Percentiles rank a stretch among this genome's conserved stretches.
These are phyloP conservation scores for Mellilla xanthometata DNA, from an alignment of 2,888 invertebrate species.

Conservation along the genomic window DNA sequence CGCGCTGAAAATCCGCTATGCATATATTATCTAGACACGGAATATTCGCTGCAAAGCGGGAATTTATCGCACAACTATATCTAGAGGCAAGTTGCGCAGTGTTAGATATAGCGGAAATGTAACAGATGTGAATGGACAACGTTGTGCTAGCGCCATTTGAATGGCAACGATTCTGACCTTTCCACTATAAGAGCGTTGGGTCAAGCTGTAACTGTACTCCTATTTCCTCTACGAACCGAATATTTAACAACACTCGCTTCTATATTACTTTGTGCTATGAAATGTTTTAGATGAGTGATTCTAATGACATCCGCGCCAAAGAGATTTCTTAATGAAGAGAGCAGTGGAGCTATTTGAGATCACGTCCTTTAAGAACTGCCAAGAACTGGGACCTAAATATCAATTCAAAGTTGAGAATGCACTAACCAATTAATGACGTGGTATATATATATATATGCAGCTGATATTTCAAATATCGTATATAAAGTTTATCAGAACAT, in stretches of 20 bases:
- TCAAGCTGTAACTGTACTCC: not conserved
- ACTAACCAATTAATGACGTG: no score
- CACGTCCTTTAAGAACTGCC: not conserved
- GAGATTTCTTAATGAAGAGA: not conserved
- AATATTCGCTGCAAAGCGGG: slow-evolving; percentile 17
- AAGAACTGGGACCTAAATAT: not conserved
- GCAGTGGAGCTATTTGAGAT: not conserved
- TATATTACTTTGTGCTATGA: not conserved
- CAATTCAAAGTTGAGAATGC: no score
- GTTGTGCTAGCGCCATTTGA: not conserved
- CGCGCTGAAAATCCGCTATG: slow-evolving; percentile 22
- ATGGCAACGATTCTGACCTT: slow-evolving; percentile 2
- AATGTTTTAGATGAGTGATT: not conserved
- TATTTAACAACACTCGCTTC: not conserved
- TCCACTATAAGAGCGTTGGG: slow-evolving; percentile 1
- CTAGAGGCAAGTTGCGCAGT: not conserved
- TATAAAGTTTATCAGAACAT: no score
- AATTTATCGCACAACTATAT: slow-evolving; percentile 13
- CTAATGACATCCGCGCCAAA: not conserved
- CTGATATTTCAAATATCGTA: no score
- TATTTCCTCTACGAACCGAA: not conserved
- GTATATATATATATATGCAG: no score
- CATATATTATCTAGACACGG: slow-evolving; percentile 21
- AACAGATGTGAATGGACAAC: slow-evolving; percentile 4
- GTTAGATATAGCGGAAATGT: slow-evolving; percentile 1